These are phyloP conservation scores for Mastomys coucha DNA, from an alignment of 2,113 vertebrate genomes.

Conservation along the genomic window DNA sequence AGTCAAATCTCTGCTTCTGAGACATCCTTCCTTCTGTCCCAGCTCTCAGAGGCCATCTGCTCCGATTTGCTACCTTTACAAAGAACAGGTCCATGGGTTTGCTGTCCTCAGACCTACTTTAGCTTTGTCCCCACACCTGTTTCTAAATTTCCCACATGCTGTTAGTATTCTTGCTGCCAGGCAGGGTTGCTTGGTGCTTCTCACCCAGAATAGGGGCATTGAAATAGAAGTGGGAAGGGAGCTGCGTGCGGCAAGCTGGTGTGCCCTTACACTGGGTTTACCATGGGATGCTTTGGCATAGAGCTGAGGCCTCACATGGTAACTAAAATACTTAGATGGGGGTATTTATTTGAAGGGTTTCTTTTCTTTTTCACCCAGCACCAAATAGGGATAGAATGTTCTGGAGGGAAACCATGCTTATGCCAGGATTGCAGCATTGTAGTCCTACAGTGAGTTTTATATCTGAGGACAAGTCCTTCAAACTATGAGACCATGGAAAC, in stretches of 20 bases:
- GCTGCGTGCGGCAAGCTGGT: background rate
- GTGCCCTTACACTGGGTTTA: background rate
- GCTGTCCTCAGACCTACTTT: background rate
- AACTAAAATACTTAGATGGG: background rate
- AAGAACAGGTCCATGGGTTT: slow-evolving; percentile 18
- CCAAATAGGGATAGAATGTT: slow-evolving; percentile 3
- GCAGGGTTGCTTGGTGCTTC: background rate
- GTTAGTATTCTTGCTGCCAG: background rate
- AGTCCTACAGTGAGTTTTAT: background rate
- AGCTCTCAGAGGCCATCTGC: background rate
- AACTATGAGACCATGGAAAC: background rate
- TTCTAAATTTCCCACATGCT: background rate
- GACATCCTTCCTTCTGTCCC: background rate
- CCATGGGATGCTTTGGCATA: background rate
- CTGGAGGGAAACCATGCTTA: background rate
- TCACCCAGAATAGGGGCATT: background rate
- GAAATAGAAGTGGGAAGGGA: background rate
- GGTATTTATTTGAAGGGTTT: background rate
- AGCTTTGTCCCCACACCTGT: background rate
- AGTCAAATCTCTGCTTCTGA: background rate
- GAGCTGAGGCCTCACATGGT: background rate
- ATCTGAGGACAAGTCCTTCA: background rate
- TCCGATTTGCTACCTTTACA: slow-evolving; percentile 10
- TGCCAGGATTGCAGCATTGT: background rate
- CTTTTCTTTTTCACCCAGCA: background rate